Percentiles rank a stretch among this genome's conserved stretches.
Conservation (phyloP, 2,113 vertebrate genomes). For the Acanthochromis polyacanthus region DNA sequence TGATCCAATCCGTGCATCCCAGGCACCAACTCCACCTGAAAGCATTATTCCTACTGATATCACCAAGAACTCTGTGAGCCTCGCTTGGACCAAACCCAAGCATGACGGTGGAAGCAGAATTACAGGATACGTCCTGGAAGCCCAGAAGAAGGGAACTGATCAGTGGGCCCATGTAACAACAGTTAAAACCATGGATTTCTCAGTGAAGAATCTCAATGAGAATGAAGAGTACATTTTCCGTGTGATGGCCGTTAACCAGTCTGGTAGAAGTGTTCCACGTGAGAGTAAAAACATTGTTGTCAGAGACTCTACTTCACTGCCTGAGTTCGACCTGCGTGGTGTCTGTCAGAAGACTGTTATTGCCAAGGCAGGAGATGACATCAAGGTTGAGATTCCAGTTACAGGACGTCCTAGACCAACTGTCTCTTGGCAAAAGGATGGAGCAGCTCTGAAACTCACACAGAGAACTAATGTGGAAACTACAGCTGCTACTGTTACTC, state of each 20-base stretch:
- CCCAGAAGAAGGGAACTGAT: conserved; percentile 94
- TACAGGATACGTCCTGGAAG: conserved; percentile 96
- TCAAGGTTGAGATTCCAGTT: conserved; percentile 97
- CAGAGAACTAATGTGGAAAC: conserved; percentile 92
- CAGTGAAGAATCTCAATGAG: conserved; percentile 94
- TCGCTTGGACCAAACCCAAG: conserved; percentile 97
- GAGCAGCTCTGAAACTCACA: conserved; percentile 91
- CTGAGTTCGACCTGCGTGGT: conserved; percentile 94
- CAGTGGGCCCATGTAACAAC: conserved; percentile 95
- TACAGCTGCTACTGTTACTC: conserved; percentile 90
- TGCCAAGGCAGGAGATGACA: conserved; percentile 94
- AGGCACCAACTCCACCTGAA: conserved; percentile 93
- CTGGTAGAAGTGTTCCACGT: conserved; percentile 93
- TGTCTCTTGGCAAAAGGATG: conserved; percentile 95
- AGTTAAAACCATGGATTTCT: conserved; percentile 91
- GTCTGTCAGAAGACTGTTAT: conserved; percentile 96
- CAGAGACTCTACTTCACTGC: conserved; percentile 91
- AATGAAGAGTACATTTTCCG: conserved; percentile 96
- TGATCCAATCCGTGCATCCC: conserved; percentile 94
- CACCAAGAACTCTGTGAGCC: conserved; percentile 91
- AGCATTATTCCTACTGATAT: conserved; percentile 94
- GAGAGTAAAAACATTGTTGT: conserved; percentile 92
- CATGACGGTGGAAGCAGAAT: conserved; percentile 97
- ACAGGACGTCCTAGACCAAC: conserved; percentile 94
- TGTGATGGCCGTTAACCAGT: conserved; percentile 96